Percentiles rank a stretch among this genome's conserved stretches.
phyloP scores from a whole-genome alignment of 2,113 vertebrate genomes.

The Corythoichthys intestinalis region DNA sequence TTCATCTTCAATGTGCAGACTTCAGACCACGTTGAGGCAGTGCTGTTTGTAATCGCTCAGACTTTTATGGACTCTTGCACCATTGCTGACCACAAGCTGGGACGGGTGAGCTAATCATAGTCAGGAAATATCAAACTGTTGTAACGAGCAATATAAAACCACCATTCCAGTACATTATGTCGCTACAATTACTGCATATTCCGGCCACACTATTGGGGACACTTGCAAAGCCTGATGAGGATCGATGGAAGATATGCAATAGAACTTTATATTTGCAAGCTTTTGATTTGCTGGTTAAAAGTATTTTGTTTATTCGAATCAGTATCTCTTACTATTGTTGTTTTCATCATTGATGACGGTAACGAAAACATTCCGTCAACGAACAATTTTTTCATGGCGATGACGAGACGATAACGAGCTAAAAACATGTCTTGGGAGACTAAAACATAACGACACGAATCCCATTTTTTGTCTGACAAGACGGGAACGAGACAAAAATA shows the following conservation, averaged over 20 bases:
- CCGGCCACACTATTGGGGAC: neutral
- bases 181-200: neutral
- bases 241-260: neutral
- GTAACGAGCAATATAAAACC: neutral
- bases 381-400: no score
- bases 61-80: constrained; percentile 99
- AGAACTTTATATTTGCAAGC: neutral
- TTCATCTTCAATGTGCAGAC: constrained; percentile 96
- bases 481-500: no score
- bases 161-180: neutral
- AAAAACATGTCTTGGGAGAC: no score
- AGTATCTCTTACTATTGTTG: no score
- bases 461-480: no score
- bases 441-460: no score
- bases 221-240: neutral
- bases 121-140: neutral
- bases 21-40: constrained; percentile 88
- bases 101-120: constrained; percentile 76
- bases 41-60: constrained; percentile 94
- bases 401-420: no score
- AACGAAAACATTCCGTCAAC: no score
- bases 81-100: constrained; percentile 95
- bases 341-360: no score
- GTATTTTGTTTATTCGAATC: no score
- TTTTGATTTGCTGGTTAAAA: neutral